A percentile compares a stretch with the other conserved stretches of the same genome.
phyloP scores from a whole-genome alignment of 1,140 invertebrate genomes.

The Drosophila orosa region DNA sequence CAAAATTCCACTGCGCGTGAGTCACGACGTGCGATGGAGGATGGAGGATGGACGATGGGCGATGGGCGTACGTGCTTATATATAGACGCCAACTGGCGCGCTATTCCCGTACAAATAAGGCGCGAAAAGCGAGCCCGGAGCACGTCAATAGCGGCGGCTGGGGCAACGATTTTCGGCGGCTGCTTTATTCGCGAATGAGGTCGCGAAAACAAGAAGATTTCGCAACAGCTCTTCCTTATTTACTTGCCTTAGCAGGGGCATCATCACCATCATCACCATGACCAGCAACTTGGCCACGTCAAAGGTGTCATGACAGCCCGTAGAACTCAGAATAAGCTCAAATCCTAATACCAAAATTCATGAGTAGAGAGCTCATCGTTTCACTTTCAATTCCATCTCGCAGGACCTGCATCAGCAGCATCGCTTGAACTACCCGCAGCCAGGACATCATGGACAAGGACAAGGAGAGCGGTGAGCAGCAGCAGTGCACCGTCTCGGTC shows the following conservation, averaged over 20 bases:
- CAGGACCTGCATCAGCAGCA: conserved; percentile 35
- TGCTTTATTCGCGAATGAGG: conserved; percentile 72
- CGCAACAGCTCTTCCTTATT: conserved; percentile 45
- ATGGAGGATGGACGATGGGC: conserved; percentile 28
- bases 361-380: conserved; percentile 17
- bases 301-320: conserved; percentile 24
- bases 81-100: conserved; percentile 37
- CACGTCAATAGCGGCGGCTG: conserved; percentile 27
- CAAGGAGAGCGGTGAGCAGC: conserved; percentile 54
- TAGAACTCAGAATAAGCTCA: neutral
- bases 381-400: neutral
- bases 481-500: conserved; percentile 86
- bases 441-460: conserved; percentile 70
- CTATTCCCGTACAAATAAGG: conserved; percentile 72
- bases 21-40: conserved; percentile 41
- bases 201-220: conserved; percentile 60
- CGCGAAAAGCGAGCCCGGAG: conserved; percentile 49
- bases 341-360: conserved; percentile 28
- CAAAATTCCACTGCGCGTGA: conserved; percentile 66
- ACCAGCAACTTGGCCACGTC: conserved; percentile 27
- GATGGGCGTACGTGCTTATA: conserved; percentile 36
- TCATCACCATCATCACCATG: conserved; percentile 11
- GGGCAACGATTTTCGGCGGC: conserved; percentile 15
- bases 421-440: conserved; percentile 43
- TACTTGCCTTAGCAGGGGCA: conserved; percentile 16